phyloP scores from a whole-genome alignment of 2,113 vertebrate species.

The Apeltes quadracus region DNA sequence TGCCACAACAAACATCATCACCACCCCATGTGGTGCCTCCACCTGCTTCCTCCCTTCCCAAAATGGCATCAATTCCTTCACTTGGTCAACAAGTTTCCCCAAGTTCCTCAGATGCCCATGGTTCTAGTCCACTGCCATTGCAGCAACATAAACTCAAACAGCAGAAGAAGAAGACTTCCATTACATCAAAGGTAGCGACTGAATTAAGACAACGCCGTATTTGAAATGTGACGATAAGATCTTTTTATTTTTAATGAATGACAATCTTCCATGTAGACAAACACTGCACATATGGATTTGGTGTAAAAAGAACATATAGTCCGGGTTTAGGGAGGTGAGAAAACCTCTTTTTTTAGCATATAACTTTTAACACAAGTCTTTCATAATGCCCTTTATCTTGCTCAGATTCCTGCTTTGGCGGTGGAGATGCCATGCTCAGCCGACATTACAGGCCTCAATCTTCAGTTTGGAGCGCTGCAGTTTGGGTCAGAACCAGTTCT shows the following conservation, averaged over 20 bases:
- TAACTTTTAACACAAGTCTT: not conserved
- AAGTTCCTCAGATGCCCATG: slow-evolving; percentile 90
- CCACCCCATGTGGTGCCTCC: slow-evolving; percentile 77
- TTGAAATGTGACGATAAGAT: not conserved
- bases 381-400: not conserved
- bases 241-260: not conserved
- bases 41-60: slow-evolving; percentile 81
- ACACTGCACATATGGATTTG: not conserved
- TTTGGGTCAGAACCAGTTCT: slow-evolving; percentile 97
- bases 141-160: slow-evolving; percentile 97
- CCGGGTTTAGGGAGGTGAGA: not conserved
- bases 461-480: slow-evolving; percentile 96
- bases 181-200: slow-evolving; percentile 88
- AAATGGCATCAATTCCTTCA: slow-evolving; percentile 80
- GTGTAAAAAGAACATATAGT: not conserved
- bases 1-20: slow-evolving; percentile 79
- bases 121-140: slow-evolving; percentile 88
- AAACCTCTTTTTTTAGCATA: too few relatives aligned
- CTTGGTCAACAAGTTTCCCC: slow-evolving; percentile 88
- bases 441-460: slow-evolving; percentile 93
- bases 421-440: slow-evolving; percentile 97
- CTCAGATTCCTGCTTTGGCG: slow-evolving; percentile 93
- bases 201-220: not conserved
- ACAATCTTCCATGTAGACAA: not conserved
- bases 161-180: slow-evolving; percentile 93